Base-by-base conservation (phyloP, 2,888 invertebrate genomes). In the Drosophila nr. fundita region DNA sequence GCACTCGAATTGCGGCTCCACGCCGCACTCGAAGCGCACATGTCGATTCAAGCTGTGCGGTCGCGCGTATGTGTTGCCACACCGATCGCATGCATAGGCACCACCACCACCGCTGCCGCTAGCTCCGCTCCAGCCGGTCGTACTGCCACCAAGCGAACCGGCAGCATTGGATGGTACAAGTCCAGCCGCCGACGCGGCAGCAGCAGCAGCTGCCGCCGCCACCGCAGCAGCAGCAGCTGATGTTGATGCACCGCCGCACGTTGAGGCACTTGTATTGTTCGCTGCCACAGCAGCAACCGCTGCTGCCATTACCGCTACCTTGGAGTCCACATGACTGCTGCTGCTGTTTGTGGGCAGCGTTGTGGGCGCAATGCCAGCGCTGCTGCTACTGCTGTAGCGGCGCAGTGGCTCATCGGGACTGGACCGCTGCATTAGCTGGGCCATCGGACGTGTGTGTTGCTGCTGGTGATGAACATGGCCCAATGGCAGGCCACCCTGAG, bases 1-100 rank as follows among this genome's bases (percentile, higher is more conserved):
- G 77, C 95, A 95, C 76, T 95, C 94, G 90, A 95, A 95, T 83
- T 94, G 94, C 1, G 95, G 95, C 80, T 94, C 95, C 65, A 94
- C 93, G 61, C 95, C 95, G 80, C 95, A 95, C 83, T 95, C 95
- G 89, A 95, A 95, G 68, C 94, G 94, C 65, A 95, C 93, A 85
- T 95, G 95, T 58, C 95, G 92, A 81, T 94, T 95, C 29, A 94
- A 90, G 82, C 93, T 95, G 78, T 95, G 95, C 21, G 94, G 94
- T 38, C 95, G 93, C 13, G 94, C 94, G 85, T 95, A 95, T 32
- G 94, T 93, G 78, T 95, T 95, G 36, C 95, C 95, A 87, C 95
- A 95, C 42, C 94, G 93, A 30, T 93, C 93, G 87, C 95, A 95
- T 60, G 93, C 93, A 79, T 93, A 93, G 66, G 93, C 92, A 48